phyloP scores from a whole-genome alignment of 2,797 vertebrate species.

The Cryptoblepharus egeriae region DNA sequence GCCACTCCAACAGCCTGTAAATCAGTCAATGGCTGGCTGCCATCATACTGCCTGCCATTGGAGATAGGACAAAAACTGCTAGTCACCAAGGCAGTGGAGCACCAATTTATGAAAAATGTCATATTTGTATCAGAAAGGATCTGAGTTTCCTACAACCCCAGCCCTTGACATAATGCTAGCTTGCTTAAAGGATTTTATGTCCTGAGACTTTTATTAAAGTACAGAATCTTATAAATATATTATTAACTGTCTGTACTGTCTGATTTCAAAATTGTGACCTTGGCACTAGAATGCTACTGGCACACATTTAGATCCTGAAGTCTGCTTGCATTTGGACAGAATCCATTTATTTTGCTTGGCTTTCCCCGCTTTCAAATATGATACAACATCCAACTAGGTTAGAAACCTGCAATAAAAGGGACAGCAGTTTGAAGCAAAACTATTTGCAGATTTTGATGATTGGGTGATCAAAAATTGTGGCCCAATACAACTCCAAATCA shows the following conservation, averaged over 20 bases:
- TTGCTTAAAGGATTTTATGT: slow-evolving; percentile 65
- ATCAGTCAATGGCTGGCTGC: too few relatives aligned
- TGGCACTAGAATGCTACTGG: slow-evolving; percentile 39
- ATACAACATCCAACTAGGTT: background rate
- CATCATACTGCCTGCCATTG: too few relatives aligned
- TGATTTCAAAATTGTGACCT: slow-evolving; percentile 49
- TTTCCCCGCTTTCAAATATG: too few relatives aligned
- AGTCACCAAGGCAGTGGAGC: background rate
- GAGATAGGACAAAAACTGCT: too few relatives aligned
- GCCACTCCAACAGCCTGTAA: too few relatives aligned
- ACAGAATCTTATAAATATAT: slow-evolving; percentile 51
- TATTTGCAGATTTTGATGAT: too few relatives aligned
- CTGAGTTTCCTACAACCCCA: slow-evolving; percentile 41
- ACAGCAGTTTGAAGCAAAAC: too few relatives aligned
- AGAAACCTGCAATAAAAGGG: too few relatives aligned
- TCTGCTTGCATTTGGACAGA: background rate
- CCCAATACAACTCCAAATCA: too few relatives aligned
- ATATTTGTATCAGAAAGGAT: slow-evolving; percentile 53
- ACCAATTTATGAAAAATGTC: slow-evolving; percentile 37
- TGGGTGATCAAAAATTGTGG: too few relatives aligned
- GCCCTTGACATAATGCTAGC: slow-evolving; percentile 45
- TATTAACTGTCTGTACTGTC: slow-evolving; percentile 37
- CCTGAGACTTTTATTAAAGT: slow-evolving; percentile 55
- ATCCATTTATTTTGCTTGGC: background rate
- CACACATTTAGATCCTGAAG: background rate